Evolutionary conservation across 2,888 invertebrate genomes (phyloP), one percentile per base, ranked within the genome.

Genomic region (Sinelater perroti): DNA sequence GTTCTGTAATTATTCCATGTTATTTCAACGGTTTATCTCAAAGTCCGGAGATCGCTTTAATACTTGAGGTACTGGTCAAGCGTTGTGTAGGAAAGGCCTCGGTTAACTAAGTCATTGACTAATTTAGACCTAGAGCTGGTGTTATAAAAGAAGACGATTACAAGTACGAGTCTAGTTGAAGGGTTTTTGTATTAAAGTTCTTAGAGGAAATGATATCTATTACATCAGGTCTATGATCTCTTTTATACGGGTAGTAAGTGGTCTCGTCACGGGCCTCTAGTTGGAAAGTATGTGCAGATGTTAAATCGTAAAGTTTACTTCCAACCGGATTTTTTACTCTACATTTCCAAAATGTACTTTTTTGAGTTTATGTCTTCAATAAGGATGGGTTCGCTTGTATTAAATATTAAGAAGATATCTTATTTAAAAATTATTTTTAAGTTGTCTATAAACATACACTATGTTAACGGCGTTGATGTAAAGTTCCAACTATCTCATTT

Each of bases 301-400:
- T 4, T 20, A 20, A 13, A n/a, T 40, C 40, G 10, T 40, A 20
- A 21, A 40, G 40, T 20, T 21, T 40, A 13, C 6, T 40, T 10
- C 18, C 40, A 20, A 10, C 20, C 16, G 18, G 40, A 13, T 40
- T 40, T 20, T 18, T 17, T 40, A 11, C 10, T 21, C 40, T 18
- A 40, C 17, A 40, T 20, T 21, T 21, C 40, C 40, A 40, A 20
- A 5, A 5, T 40, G 40, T 40, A 17, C 10, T 18, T n/a, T 40
- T 40, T 40, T 8, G 8, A 20, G 13, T 40, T 40, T 7, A 40
- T 7, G 40, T 40, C 40, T 40, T 11, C 40, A 11, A 40, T 20
- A 18, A 40, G 40, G 21, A 21, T 40, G 10, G 20, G 40, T 21
- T 18, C 18, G 20, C 8, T 21, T 2, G 18, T 40, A 10, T 20